These are phyloP conservation scores for Megalurothrips usitatus DNA, from an alignment of 2,888 invertebrate species.

Conservation along the genomic window DNA sequence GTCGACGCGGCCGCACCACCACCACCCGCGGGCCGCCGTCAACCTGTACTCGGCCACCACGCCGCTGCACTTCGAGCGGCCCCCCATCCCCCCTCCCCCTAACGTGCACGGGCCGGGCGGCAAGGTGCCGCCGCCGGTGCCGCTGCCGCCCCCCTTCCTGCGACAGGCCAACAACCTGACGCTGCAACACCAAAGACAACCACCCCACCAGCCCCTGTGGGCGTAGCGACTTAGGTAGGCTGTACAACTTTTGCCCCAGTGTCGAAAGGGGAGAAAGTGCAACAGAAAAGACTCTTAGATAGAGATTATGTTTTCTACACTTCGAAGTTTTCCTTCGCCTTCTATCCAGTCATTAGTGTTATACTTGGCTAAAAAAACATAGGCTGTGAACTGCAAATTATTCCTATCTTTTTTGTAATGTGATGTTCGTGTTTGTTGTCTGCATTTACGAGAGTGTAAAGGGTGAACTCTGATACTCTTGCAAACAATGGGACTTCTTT, in stretches of 20 bases:
- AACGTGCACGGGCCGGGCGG: conserved; percentile 42
- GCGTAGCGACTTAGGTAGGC: conserved; percentile 62
- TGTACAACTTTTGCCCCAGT: not conserved
- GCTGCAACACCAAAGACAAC: conserved; percentile 33
- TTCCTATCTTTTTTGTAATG: conserved; percentile 13
- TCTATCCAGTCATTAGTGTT: conserved; percentile 28
- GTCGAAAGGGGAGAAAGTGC: conserved; percentile 16
- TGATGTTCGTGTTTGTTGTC: conserved; percentile 12
- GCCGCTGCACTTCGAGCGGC: conserved; percentile 35
- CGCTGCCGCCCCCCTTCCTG: conserved; percentile 45
- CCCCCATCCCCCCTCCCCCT: conserved; percentile 32
- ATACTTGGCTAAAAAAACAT: not conserved
- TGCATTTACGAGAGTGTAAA: not conserved
- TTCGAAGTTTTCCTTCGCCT: conserved; percentile 21
- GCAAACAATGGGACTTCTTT: not conserved
- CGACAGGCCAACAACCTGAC: conserved; percentile 44
- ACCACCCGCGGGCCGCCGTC: conserved; percentile 31
- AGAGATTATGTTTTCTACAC: conserved; percentile 27
- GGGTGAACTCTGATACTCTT: not conserved
- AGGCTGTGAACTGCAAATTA: conserved; percentile 24
- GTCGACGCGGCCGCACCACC: conserved; percentile 42
- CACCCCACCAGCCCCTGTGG: conserved; percentile 66
- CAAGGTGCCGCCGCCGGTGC: conserved; percentile 53
- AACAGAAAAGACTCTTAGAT: conserved; percentile 25
- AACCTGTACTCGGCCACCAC: conserved; percentile 36